Evolutionary conservation across 2,888 invertebrate genomes (phyloP).

Genomic region (Acronicta alni): DNA sequence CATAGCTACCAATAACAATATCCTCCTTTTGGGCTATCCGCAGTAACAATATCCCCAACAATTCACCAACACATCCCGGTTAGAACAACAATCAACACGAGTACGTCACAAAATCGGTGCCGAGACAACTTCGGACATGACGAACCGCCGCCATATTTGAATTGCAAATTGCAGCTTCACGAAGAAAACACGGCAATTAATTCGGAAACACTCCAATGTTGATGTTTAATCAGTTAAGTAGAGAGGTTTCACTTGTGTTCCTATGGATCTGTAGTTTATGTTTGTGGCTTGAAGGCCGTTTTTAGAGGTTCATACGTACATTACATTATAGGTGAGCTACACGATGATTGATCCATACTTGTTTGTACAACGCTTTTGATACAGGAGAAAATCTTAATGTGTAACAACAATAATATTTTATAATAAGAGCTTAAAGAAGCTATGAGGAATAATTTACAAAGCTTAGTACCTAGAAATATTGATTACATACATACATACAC

Average conservation of each 20-base stretch:
- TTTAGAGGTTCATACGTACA: slow-evolving; percentile 1
- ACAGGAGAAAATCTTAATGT: too few relatives aligned
- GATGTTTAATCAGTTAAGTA: slow-evolving; percentile 82
- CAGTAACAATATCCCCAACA: neutral
- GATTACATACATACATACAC: too few relatives aligned
- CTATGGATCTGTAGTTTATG: slow-evolving; percentile 23
- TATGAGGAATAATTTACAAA: too few relatives aligned
- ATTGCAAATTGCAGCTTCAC: slow-evolving; percentile 78
- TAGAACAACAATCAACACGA: slow-evolving; percentile 50
- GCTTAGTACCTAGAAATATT: too few relatives aligned
- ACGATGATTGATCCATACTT: too few relatives aligned
- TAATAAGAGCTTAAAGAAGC: too few relatives aligned
- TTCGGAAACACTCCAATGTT: slow-evolving; percentile 71
- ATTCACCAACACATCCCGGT: slow-evolving; percentile 11
- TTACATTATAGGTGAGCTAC: too few relatives aligned
- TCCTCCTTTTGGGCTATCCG: too few relatives aligned
- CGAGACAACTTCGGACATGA: slow-evolving; percentile 64
- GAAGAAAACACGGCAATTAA: slow-evolving; percentile 86
- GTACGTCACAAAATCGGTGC: slow-evolving; percentile 50
- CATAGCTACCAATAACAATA: too few relatives aligned
- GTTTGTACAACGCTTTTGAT: too few relatives aligned
- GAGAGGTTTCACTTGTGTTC: slow-evolving; percentile 47
- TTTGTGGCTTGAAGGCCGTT: slow-evolving; percentile 20
- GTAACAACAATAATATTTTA: too few relatives aligned
- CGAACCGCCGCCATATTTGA: slow-evolving; percentile 66